Evolutionary conservation across 2,888 invertebrate species (phyloP), one percentile per base, ranked within the genome.

Genomic region (Amphipyra berbera): DNA sequence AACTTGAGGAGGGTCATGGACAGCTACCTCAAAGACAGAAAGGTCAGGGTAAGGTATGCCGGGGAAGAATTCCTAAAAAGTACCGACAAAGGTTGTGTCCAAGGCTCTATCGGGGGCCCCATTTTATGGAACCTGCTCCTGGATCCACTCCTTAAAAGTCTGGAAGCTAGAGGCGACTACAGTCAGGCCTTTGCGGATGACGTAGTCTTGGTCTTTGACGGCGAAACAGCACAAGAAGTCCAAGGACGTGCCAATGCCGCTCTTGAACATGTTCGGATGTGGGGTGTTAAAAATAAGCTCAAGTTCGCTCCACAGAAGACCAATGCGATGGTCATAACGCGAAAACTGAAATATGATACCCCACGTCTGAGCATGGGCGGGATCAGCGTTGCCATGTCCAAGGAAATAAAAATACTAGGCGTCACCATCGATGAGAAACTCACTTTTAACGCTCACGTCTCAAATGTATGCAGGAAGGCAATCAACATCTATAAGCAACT

Each of bases 71-170:
- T 14, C 1, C 6, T 2, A 7, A 41, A 14, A 8, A 0, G 8
- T 1, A 41, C 41, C 0, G 8, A 15, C 8, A 41, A 49, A 6
- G 49, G 49, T 3, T 49, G 49, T 13, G 40, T 50, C 0, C 27
- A 27, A 1, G 49, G 49, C 10, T 49, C 40, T 10, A 50, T 41
- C 13, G 41, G 41, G 41, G 49, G 49, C n/a, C 49, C 49, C 9
- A 13, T 50, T 5, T 1, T 50, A 0, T 30, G 50, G 50, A 13
- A 27, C 10, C 10, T 27, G 2, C 10, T 40, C 0, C 30, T 30
- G 13, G 14, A 41, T 13, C 41, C 41, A 4, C 41, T 41, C 7
- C 14, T 41, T 0, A 41, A 41, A 5, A 0, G 30, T 0, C 5
- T 50, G 0, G 40, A 30, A 14, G n/a, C 9, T 0, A 10, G 7